A percentile compares a stretch with the other conserved stretches of the same genome.
phyloP scores from a whole-genome alignment of 2,113 vertebrate genomes.

The Callithrix jacchus region DNA sequence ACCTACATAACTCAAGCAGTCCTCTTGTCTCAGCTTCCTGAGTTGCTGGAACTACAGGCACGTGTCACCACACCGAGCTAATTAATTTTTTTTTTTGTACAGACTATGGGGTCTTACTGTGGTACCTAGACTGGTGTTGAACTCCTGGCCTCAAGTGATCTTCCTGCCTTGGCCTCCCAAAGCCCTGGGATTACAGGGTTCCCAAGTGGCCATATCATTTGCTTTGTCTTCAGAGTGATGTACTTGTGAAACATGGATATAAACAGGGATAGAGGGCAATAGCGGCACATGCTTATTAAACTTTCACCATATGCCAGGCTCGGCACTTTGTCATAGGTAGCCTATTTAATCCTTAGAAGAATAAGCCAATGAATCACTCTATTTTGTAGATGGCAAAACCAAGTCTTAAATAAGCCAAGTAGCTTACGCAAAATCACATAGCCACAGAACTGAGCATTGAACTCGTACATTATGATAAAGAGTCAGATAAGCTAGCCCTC shows the following conservation, averaged over 20 bases:
- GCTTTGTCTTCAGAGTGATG: not conserved
- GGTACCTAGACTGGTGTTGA: too few species aligned
- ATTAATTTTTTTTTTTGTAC: too few species aligned
- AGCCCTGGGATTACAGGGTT: not conserved
- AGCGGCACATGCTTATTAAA: not conserved
- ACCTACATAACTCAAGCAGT: too few species aligned
- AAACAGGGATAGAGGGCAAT: not conserved
- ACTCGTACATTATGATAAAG: not conserved
- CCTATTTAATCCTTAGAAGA: not conserved
- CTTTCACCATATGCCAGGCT: not conserved
- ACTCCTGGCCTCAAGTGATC: too few species aligned
- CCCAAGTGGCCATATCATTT: not conserved
- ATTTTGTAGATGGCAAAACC: conserved; percentile 1
- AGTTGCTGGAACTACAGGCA: too few species aligned
- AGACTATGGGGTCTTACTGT: too few species aligned
- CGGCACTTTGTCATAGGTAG: not conserved
- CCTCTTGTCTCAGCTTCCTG: too few species aligned
- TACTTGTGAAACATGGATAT: not conserved
- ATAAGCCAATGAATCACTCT: not conserved
- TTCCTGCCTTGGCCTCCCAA: too few species aligned
- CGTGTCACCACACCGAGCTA: too few species aligned
- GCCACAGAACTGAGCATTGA: not conserved
- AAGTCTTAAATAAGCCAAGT: not conserved
- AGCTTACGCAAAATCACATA: not conserved
- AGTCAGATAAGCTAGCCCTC: not conserved